Percentiles rank a stretch among this genome's conserved stretches.
phyloP scores from a whole-genome alignment of 2,888 invertebrate genomes.

The Cephus sareptanus region DNA sequence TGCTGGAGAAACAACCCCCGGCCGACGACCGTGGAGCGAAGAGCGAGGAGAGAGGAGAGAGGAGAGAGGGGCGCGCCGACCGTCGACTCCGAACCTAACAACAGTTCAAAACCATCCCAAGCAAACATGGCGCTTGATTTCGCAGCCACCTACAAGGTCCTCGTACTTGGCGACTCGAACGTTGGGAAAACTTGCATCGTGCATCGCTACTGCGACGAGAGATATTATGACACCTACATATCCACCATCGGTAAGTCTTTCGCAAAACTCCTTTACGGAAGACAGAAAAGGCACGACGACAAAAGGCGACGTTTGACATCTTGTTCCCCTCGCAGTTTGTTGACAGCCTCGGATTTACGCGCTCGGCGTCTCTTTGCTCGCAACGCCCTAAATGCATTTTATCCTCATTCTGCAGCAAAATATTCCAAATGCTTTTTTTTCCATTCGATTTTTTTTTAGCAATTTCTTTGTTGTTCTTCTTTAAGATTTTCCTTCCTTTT shows the following conservation, averaged over 20 bases:
- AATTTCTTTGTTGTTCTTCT: not conserved
- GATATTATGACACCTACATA: conserved; percentile 91
- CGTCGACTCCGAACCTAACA: conserved; percentile 54
- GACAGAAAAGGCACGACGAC: not conserved
- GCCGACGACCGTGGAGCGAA: conserved; percentile 10
- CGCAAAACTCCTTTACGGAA: not conserved
- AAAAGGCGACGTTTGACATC: not conserved
- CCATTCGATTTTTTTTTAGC: not conserved
- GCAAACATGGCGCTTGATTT: conserved; percentile 83
- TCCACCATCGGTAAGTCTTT: conserved; percentile 84
- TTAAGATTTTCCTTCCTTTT: not conserved
- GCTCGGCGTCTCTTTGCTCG: not conserved
- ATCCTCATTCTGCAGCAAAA: not conserved
- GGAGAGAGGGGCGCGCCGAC: conserved; percentile 28
- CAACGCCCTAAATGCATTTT: not conserved
- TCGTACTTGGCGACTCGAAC: conserved; percentile 89
- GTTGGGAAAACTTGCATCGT: conserved; percentile 92
- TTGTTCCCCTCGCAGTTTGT: not conserved
- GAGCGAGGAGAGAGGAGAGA: not conserved
- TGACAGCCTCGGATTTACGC: not conserved
- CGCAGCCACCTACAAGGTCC: conserved; percentile 87
- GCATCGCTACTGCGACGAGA: conserved; percentile 89
- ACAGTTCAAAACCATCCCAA: conserved; percentile 49
- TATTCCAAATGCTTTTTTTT: not conserved
- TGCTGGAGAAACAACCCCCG: conserved; percentile 4